A percentile compares a stretch with the other conserved stretches of the same genome.
Evolutionary conservation across 2,113 vertebrate species (phyloP).

Genomic region (Brachyhypopomus gauderio): DNA sequence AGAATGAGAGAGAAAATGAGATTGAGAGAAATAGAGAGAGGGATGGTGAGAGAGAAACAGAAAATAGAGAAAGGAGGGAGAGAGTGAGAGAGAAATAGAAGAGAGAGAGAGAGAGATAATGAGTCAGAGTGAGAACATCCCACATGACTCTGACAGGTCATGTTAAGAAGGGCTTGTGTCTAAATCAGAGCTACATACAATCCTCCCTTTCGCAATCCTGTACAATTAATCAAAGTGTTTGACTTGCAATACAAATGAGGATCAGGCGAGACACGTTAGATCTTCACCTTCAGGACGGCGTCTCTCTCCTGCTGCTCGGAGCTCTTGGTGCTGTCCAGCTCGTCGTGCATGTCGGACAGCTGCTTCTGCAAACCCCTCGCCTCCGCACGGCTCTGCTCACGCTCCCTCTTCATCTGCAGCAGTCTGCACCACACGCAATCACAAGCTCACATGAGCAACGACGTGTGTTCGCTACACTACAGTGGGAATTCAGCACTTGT

Average conservation of each 20-base stretch:
- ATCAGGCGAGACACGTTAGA: background rate
- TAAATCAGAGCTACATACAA: too few species aligned
- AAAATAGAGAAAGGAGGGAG: slow-evolving; percentile 3
- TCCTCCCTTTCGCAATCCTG: too few species aligned
- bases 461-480: background rate
- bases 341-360: slow-evolving; percentile 96
- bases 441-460: background rate
- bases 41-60: background rate
- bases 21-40: background rate
- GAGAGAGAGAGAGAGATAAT: background rate
- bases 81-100: background rate
- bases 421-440: slow-evolving; percentile 72
- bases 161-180: too few species aligned
- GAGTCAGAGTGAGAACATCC: too few species aligned
- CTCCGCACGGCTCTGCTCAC: slow-evolving; percentile 84
- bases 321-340: slow-evolving; percentile 83
- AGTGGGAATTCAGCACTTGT: background rate
- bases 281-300: slow-evolving; percentile 76
- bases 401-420: slow-evolving; percentile 85
- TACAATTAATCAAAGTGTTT: too few species aligned
- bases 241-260: too few species aligned
- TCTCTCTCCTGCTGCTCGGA: slow-evolving; percentile 69
- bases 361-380: slow-evolving; percentile 93
- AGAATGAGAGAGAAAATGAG: background rate
- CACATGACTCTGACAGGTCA: too few species aligned